Percentiles rank a stretch among this genome's conserved stretches.
phyloP scores from a whole-genome alignment of 2,797 vertebrate species.

The Gila robusta region DNA sequence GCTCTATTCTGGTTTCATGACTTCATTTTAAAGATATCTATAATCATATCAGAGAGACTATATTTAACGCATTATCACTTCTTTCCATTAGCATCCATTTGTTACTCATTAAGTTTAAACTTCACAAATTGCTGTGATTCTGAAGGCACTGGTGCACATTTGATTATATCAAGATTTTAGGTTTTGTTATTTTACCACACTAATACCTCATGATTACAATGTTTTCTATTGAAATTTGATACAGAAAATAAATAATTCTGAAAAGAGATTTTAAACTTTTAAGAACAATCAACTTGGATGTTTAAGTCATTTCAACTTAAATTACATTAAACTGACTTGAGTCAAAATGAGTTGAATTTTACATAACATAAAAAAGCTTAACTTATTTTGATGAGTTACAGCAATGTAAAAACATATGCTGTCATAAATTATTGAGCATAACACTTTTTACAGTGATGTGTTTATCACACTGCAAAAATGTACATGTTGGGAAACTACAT shows the following conservation, averaged over 20 bases:
- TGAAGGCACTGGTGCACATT: neutral
- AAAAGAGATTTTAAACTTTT: too few species aligned
- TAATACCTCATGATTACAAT: neutral
- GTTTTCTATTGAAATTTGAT: neutral
- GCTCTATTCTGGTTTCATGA: neutral
- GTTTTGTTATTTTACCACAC: neutral
- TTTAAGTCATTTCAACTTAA: neutral
- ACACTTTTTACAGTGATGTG: too few species aligned
- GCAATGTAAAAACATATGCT: neutral
- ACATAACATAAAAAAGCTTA: too few species aligned
- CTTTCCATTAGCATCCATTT: neutral
- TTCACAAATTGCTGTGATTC: neutral
- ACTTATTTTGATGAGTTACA: too few species aligned
- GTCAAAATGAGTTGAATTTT: too few species aligned
- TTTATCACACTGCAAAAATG: too few species aligned
- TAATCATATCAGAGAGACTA: constrained; percentile 7
- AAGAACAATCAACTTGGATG: neutral
- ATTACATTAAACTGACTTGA: neutral
- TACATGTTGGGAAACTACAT: too few species aligned
- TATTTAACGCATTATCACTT: constrained; percentile 32
- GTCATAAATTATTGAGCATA: too few species aligned
- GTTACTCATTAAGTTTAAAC: neutral
- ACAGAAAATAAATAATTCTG: neutral
- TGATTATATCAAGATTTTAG: neutral
- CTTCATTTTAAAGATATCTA: neutral